These are phyloP conservation scores for Agrypnus murinus DNA, from an alignment of 2,888 invertebrate genomes.

Conservation along the genomic window DNA sequence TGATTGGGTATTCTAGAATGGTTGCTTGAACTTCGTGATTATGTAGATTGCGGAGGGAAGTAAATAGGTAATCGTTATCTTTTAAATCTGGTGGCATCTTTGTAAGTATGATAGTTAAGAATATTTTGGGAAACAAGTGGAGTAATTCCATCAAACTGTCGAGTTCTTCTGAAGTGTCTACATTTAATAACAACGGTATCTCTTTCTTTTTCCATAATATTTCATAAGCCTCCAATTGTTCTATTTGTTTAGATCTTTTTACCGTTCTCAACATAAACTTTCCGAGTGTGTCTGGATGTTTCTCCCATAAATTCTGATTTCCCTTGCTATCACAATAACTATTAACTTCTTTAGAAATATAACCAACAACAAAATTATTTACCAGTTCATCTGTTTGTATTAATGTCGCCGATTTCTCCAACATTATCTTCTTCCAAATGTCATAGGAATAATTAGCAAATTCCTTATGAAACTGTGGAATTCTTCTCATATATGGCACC, in stretches of 20 bases:
- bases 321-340: neutral
- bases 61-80: neutral
- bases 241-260: conserved; percentile 6
- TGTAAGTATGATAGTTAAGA: neutral
- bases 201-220: conserved; percentile 14
- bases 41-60: neutral
- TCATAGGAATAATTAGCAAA: neutral
- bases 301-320: conserved; percentile 15
- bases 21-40: neutral
- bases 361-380: neutral
- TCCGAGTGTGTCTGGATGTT: conserved; percentile 3
- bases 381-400: neutral
- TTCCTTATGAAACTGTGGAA: neutral
- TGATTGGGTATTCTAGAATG: neutral
- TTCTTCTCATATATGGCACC: neutral
- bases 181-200: neutral
- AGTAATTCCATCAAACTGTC: neutral
- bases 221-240: neutral
- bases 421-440: conserved; percentile 5
- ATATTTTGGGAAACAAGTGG: neutral
- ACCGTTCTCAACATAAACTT: neutral
- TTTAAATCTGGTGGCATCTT: neutral
- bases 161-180: neutral
- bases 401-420: neutral
- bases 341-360: neutral